Base-by-base conservation (phyloP, 2,888 invertebrate genomes). In the Clunio marinus region DNA sequence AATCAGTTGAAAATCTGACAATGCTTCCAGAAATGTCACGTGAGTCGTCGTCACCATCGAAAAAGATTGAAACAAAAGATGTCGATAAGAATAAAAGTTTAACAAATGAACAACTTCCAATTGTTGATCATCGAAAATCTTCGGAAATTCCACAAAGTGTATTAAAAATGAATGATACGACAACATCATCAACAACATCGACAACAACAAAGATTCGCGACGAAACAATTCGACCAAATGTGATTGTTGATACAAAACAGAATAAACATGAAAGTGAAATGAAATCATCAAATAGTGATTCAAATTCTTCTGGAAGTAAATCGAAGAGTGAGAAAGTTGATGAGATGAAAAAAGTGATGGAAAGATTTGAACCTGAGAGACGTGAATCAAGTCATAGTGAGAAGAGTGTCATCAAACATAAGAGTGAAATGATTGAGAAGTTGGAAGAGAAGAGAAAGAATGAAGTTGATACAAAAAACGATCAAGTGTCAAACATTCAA, bases 381-480 rank as follows among this genome's bases (percentile, higher is more conserved):
- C 4, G 4, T n/a, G n/a, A 10, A 45, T 45, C 15, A 57, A 27
- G 10, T 15, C 45, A 8, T 4, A 5, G 17, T 58, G 58, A 68
- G 24, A 58, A 35, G 8, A 58, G 58, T 41, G 68, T 68, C 1
- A 68, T 68, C 17, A 68, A 68, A 10, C 68, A 32, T 20, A 68
- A 68, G 15, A 58, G 28, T 45, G 68, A 68, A 45, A 58, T 60
- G 35, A 60, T 35, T 22, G 60, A 60, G 20, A 60, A 60, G n/a
- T 15, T 35, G 1, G 60, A 60, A 37, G 60, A 69, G 76, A 75
- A 70, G 73, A 73, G 59, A 71, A 71, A 58, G 74, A 74, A 66
- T 71, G 72, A 15, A 73, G 71, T 67, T 25, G 46, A 37, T n/a
- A 60, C 68, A 20, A 70, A 70, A 68, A 70, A 70, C 17, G 70